Base-by-base conservation (phyloP, 2,113 vertebrate species). In the Tupaia chinensis region DNA sequence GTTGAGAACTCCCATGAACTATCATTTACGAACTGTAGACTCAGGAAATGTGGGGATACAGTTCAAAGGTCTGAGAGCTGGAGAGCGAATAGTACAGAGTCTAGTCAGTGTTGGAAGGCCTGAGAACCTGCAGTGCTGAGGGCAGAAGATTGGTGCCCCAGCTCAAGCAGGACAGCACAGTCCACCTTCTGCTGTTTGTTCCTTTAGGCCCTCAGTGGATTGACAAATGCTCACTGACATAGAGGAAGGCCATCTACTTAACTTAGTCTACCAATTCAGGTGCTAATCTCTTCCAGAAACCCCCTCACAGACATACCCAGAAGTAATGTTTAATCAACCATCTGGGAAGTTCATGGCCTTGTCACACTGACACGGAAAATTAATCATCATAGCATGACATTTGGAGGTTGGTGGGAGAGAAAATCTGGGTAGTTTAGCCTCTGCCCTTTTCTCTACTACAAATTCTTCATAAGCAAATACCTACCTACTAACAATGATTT, bases 151-250 rank as follows among this genome's bases (percentile, higher is more conserved):
- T 0, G 8, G 7, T 4, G 32, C 74, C 54, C 78, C n/a, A 25
- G 85, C 20, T 65, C 22, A n/a, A 27, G 20, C 10, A 58, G 12
- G 29, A 63, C 32, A 29, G 66, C 10, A 19, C 66, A 63, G 56
- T 32, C 73, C 65, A 3, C 29, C 34, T 80, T 53, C 27, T 7
- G 34, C 27, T 8, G 12, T 32, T 66, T 83, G 66, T 44, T 14
- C 60, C 0, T 15, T 56, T 3, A 1, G 17, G 44, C 11, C 8
- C 8, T 60, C 34, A 23, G 5, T 8, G 53, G 32, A 12, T 8
- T 32, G 6, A 15, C 29, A 20, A 17, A 53, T n/a, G n/a, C 56
- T 58, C 63, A 23, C 5, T 9, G 29, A 19, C 0, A 0, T 9
- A 29, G 61, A 68, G 61, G 15, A 61, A 22, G 32, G 1, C 85